phyloP scores from a whole-genome alignment of 2,888 invertebrate species.

The Dione juno region DNA sequence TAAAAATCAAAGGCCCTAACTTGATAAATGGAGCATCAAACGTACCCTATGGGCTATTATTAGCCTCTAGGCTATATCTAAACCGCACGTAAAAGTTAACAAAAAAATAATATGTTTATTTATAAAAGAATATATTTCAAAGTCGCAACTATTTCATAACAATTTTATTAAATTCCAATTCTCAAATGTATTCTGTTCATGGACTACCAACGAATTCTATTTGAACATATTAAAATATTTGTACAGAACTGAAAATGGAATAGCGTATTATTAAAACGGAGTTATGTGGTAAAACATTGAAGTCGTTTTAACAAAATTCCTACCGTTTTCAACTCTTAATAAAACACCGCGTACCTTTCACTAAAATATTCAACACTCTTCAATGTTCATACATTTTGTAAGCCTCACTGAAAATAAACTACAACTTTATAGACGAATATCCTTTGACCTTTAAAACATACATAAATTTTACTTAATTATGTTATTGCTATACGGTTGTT shows the following conservation, averaged over 20 bases:
- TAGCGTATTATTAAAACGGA: neutral
- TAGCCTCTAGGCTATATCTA: too few relatives aligned
- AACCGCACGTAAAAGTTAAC: too few relatives aligned
- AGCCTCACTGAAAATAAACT: neutral
- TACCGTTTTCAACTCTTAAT: slow-evolving; percentile 3
- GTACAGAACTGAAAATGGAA: neutral
- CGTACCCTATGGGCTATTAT: too few relatives aligned
- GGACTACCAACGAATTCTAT: neutral
- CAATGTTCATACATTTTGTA: slow-evolving; percentile 2
- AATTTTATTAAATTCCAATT: too few relatives aligned
- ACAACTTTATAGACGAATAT: neutral
- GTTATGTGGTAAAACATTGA: neutral
- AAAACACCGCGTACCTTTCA: slow-evolving; percentile 11
- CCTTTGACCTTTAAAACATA: neutral
- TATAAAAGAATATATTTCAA: too few relatives aligned
- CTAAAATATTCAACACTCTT: slow-evolving; percentile 18
- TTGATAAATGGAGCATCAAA: too few relatives aligned
- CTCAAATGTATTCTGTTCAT: neutral
- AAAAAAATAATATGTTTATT: too few relatives aligned
- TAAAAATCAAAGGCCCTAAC: too few relatives aligned
- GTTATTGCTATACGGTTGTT: neutral
- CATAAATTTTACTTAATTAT: neutral
- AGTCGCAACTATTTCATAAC: too few relatives aligned
- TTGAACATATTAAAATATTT: neutral
- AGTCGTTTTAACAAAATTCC: neutral